Evolutionary conservation across 2,888 invertebrate genomes (phyloP).

Genomic region (Nineta flava): DNA sequence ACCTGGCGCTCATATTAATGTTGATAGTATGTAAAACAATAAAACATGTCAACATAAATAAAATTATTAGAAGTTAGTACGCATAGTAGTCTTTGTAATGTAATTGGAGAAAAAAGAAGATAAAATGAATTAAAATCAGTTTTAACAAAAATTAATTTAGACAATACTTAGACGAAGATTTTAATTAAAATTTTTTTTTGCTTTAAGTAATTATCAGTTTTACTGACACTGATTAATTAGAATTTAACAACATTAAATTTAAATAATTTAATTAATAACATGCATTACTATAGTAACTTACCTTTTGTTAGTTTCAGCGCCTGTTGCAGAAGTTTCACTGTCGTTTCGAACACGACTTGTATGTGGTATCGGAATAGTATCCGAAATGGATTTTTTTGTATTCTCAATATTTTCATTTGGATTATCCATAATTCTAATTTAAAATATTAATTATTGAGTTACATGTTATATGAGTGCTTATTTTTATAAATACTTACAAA

Average conservation of each 20-base stretch:
- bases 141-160: not conserved
- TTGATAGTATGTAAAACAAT: too few species aligned
- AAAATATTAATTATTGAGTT: not conserved
- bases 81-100: too few species aligned
- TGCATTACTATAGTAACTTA: not conserved
- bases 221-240: too few species aligned
- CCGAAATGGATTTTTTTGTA: not conserved
- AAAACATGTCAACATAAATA: too few species aligned
- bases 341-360: constrained; percentile 4
- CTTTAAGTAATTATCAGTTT: too few species aligned
- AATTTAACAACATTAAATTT: too few species aligned
- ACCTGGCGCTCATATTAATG: not conserved
- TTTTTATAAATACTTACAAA: not conserved
- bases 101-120: not conserved
- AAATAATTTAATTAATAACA: too few species aligned
- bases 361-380: not conserved
- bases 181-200: too few species aligned
- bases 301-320: constrained; percentile 3
- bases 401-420: not conserved
- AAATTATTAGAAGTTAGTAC: too few species aligned
- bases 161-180: too few species aligned
- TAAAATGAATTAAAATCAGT: not conserved
- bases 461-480: not conserved
- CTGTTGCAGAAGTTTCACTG: constrained; percentile 3
- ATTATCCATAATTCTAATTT: not conserved